Evolutionary conservation across 2,113 vertebrate species (phyloP).

Genomic region (Stictonetta naevosa): DNA sequence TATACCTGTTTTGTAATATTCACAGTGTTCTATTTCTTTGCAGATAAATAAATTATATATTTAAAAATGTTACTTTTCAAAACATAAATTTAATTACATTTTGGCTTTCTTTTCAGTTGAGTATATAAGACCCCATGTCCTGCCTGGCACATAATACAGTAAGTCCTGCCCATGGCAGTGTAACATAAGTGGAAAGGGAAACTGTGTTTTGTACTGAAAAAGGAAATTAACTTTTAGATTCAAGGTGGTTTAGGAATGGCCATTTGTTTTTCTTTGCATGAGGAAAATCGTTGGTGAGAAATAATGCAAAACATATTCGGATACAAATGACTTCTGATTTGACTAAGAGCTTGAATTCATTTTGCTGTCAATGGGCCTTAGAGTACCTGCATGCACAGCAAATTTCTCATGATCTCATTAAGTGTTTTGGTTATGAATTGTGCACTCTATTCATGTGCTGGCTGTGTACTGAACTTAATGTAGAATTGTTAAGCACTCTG

Average conservation of each 20-base stretch:
- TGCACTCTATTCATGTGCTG: background rate
- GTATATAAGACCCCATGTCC: background rate
- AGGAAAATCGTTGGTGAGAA: background rate
- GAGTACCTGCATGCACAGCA: background rate
- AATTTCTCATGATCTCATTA: background rate
- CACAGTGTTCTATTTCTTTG: background rate
- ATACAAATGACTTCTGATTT: background rate
- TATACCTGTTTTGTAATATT: background rate
- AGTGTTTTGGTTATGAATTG: background rate
- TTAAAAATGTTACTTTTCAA: background rate
- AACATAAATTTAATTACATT: background rate
- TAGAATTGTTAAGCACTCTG: background rate
- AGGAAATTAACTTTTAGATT: background rate
- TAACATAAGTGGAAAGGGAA: background rate
- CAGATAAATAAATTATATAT: background rate
- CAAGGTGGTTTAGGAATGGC: background rate
- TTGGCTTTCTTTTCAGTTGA: background rate
- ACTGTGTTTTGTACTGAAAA: background rate
- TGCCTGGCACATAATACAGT: background rate
- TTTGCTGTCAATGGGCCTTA: background rate
- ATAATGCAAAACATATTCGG: background rate
- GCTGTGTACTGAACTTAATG: background rate
- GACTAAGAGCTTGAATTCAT: background rate
- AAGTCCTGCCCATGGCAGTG: background rate
- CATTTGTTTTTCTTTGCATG: background rate